Percentiles rank a stretch among this genome's conserved stretches.
phyloP scores from a whole-genome alignment of 2,888 invertebrate species.

The Gnatocerus cornutus region DNA sequence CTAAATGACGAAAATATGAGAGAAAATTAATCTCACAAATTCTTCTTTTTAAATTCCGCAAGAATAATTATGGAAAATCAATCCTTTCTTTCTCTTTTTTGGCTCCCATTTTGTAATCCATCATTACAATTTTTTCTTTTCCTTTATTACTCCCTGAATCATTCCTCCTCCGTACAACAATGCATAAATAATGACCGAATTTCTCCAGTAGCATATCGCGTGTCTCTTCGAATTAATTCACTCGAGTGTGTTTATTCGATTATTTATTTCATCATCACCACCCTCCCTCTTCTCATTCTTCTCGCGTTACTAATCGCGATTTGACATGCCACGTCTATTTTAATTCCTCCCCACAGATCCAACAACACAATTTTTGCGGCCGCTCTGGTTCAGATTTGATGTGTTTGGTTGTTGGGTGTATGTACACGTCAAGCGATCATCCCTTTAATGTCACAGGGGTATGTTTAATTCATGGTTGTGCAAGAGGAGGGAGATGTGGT shows the following conservation, averaged over 20 bases:
- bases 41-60: too few species aligned
- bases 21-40: too few species aligned
- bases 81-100: too few species aligned
- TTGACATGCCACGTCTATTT: slow-evolving; percentile 69
- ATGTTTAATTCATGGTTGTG: slow-evolving; percentile 47
- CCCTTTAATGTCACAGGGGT: slow-evolving; percentile 16
- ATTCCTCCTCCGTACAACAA: slow-evolving; percentile 28
- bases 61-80: too few species aligned
- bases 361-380: slow-evolving; percentile 40
- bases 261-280: slow-evolving; percentile 68
- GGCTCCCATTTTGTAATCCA: too few species aligned
- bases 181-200: slow-evolving; percentile 38
- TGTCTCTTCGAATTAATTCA: slow-evolving; percentile 67
- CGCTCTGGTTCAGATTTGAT: slow-evolving; percentile 28
- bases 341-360: slow-evolving; percentile 58
- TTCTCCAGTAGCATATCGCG: slow-evolving; percentile 62
- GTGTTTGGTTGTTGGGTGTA: slow-evolving; percentile 22
- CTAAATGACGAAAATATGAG: too few species aligned
- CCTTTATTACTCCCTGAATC: slow-evolving; percentile 8
- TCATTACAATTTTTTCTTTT: background rate
- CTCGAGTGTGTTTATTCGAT: slow-evolving; percentile 69
- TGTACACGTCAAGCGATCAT: slow-evolving; percentile 33
- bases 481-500: slow-evolving; percentile 3
- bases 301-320: slow-evolving; percentile 70
- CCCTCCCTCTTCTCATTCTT: slow-evolving; percentile 64